Base-by-base conservation (phyloP, 2,888 invertebrate genomes). In the Glyphotaelius pellucidus region DNA sequence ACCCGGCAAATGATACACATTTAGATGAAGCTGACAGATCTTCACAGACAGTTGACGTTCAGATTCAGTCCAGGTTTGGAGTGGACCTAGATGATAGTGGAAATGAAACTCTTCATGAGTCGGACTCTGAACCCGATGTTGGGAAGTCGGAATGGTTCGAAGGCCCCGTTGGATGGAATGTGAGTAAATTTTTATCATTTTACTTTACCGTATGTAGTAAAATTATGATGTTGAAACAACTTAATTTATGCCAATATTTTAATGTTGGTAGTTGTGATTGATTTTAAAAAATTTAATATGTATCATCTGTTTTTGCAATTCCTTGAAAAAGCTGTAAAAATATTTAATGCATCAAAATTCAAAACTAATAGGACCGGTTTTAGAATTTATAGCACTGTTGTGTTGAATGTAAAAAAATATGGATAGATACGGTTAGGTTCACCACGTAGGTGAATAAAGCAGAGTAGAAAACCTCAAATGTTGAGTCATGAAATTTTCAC, bases 81-180 rank as follows among this genome's bases (percentile, higher is more conserved):
- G 94, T 93, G 88, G 94, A 94, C 86, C 96, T 96, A 93, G 95
- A 95, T 0, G 96, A 96, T 93, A 96, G 96, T 93, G 96, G 96
- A 9, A 96, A 96, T 91, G 97, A 96, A 93, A 96, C 97, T 0
- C 94, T 97, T n/a, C 94, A 96, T 83, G 97, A 97, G 93, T 96
- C 96, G 3, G 97, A 97, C 94, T 97, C 97, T 0, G 97, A 97
- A 94, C 95, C 96, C 0, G 97, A 97, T 88, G 96, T 96, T 84
- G 97, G 97, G 92, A 96, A 97, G 94, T 95, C 96, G 92, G 97
- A 97, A 93, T 96, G 97, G 92, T 96, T 97, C 94, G 96, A 96
- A 30, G 96, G 96, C 94, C 97, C 97, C 30, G 96, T 97, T 93
- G 98, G 97, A 83, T 97, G 97, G 97, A 98, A 98, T 95, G 98